Evolutionary conservation across 2,888 invertebrate species (phyloP).

Genomic region (Luffia ferchaultella): DNA sequence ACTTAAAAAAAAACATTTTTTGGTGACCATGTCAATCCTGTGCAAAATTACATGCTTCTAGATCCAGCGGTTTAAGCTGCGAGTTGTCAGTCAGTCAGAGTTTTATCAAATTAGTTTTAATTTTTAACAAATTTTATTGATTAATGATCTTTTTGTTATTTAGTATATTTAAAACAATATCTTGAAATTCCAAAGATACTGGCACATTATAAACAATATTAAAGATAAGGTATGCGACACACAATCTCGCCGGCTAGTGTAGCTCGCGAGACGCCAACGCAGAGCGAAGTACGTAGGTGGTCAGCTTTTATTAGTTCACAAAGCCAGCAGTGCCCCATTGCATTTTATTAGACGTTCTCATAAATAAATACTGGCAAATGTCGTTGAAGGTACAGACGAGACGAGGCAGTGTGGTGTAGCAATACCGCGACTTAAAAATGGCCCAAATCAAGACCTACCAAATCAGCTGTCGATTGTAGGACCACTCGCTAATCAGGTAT

Average conservation of each 20-base stretch:
- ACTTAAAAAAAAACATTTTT: too few relatives aligned
- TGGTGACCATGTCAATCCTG: too few relatives aligned
- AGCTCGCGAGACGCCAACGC: slow-evolving; percentile 28
- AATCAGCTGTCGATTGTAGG: slow-evolving; percentile 18
- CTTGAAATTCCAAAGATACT: too few relatives aligned
- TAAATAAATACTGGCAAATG: slow-evolving; percentile 36
- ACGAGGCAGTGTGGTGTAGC: neutral
- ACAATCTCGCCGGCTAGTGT: neutral
- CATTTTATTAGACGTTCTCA: slow-evolving; percentile 40
- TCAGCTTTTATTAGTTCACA: slow-evolving; percentile 46
- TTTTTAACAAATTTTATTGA: too few relatives aligned
- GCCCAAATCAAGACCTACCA: slow-evolving; percentile 11
- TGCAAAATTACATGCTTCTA: too few relatives aligned
- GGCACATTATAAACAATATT: neutral
- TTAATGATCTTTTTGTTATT: too few relatives aligned
- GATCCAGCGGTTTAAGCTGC: too few relatives aligned
- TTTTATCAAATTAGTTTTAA: too few relatives aligned
- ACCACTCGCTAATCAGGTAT: slow-evolving; percentile 14
- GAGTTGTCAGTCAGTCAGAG: too few relatives aligned
- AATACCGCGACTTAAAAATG: neutral
- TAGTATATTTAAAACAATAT: too few relatives aligned
- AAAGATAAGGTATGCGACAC: neutral
- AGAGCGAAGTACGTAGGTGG: slow-evolving; percentile 41
- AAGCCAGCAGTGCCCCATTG: slow-evolving; percentile 31
- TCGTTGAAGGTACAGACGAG: slow-evolving; percentile 1